Evolutionary conservation across 2,888 invertebrate species (phyloP).

Genomic region (Blastobasis lacticolella): DNA sequence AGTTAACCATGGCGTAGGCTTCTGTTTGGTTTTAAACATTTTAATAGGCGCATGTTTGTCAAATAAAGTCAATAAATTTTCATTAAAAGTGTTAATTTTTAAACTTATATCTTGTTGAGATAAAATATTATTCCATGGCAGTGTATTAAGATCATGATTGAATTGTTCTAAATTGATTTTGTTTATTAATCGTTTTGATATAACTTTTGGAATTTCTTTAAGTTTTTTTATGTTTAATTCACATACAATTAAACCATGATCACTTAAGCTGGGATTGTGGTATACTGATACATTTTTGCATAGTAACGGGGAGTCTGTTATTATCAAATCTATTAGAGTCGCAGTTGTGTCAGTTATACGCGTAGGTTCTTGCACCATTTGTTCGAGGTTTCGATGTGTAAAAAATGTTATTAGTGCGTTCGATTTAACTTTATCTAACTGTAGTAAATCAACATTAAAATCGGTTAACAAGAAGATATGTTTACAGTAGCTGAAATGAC

Average conservation of each 20-base stretch:
- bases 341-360: not conserved
- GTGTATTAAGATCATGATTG: not conserved
- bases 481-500: not conserved
- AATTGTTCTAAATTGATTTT: not conserved
- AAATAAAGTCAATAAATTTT: not conserved
- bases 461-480: not conserved
- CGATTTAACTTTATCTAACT: not conserved
- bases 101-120: not conserved
- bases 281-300: not conserved
- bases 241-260: not conserved
- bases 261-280: not conserved
- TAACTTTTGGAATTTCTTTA: not conserved
- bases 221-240: not conserved
- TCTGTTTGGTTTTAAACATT: not conserved
- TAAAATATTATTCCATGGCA: not conserved
- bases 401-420: not conserved
- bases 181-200: not conserved
- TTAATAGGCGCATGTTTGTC: not conserved
- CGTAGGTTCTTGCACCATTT: not conserved
- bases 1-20: too few species aligned
- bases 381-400: not conserved
- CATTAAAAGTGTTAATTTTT: not conserved
- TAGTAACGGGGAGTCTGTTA: not conserved
- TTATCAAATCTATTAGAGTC: not conserved
- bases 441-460: not conserved